Evolutionary conservation across 2,113 vertebrate species (phyloP), one percentile per base, ranked within the genome.

Genomic region (Syngnathus floridae): DNA sequence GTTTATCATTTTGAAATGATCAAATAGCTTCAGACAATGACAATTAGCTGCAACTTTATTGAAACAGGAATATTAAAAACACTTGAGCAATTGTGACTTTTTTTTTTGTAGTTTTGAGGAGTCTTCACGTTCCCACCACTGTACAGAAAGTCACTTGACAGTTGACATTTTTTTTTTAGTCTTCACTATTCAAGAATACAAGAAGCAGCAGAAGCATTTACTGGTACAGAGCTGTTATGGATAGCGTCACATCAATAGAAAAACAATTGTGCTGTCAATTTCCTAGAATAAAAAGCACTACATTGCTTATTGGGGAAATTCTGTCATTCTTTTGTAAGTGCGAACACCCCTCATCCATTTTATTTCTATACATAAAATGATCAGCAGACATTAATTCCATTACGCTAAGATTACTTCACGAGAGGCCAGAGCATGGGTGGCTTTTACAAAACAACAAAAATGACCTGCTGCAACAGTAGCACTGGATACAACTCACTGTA

Each of bases 21-120:
- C 48, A 51, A 51, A 51, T 51, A 10, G 48, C 7, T 21, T 49
- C 48, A 51, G 48, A 62, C 66, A 60, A 78, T 78, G 71, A 88
- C 82, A 79, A 88, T 86, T 83, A 91, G 81, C 68, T 83, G 81
- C 72, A 35, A 90, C 90, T 92, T 92, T 92, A 92, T 92, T 92
- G 87, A 86, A 87, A 91, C 86, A 88, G 84, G 81, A 82, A 88
- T 87, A 87, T 73, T 80, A 76, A 82, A 83, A 83, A 87, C 85
- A 89, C 80, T 78, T 80, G 82, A 78, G 73, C 70, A 69, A 67
- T 72, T 83, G 84, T 83, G 82, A 70, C 74, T 82, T 61, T 5
- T 38, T 37, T 17, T 49, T 36, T 51, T 64, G 13, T 45, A 10
- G 10, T 63, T 37, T 82, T 79, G 64, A 76, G 74, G 77, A 76